A percentile compares a stretch with the other conserved stretches of the same genome.
These are phyloP conservation scores for Orius insidiosus DNA, from an alignment of 1,140 invertebrate genomes.

Conservation along the genomic window DNA sequence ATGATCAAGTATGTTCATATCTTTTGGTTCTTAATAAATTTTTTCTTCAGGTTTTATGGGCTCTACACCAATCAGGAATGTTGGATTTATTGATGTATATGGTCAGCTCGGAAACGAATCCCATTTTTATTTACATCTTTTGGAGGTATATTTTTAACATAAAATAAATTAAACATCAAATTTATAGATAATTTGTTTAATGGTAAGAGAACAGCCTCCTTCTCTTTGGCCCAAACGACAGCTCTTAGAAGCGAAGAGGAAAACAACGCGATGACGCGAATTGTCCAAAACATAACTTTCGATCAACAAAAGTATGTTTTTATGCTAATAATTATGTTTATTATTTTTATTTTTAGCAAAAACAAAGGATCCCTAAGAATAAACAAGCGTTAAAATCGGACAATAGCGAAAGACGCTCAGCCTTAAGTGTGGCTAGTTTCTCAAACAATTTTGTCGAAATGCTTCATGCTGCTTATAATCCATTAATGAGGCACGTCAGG, in stretches of 20 bases:
- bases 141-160: slow-evolving; percentile 43
- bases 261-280: slow-evolving; percentile 66
- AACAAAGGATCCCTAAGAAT: slow-evolving; percentile 46
- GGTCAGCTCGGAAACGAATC: slow-evolving; percentile 65
- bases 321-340: not conserved
- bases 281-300: slow-evolving; percentile 54
- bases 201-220: slow-evolving; percentile 70
- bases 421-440: slow-evolving; percentile 64
- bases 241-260: slow-evolving; percentile 56
- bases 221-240: slow-evolving; percentile 59
- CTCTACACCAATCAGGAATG: slow-evolving; percentile 68
- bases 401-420: slow-evolving; percentile 45
- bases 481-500: slow-evolving; percentile 68
- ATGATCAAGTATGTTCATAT: too few species aligned
- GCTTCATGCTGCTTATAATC: slow-evolving; percentile 79
- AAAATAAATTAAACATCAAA: not conserved
- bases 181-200: slow-evolving; percentile 56
- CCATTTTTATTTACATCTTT: slow-evolving; percentile 74
- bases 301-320: slow-evolving; percentile 43
- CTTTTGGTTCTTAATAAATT: too few species aligned
- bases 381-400: slow-evolving; percentile 38
- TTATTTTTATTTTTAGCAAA: slow-evolving; percentile 27
- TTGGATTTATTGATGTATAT: slow-evolving; percentile 78
- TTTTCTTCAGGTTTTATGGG: slow-evolving; percentile 73
- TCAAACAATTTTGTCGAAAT: slow-evolving; percentile 92